A percentile compares a stretch with the other conserved stretches of the same genome.
These are phyloP conservation scores for Misgurnus anguillicaudatus DNA, from an alignment of 2,113 vertebrate genomes.

Conservation along the genomic window DNA sequence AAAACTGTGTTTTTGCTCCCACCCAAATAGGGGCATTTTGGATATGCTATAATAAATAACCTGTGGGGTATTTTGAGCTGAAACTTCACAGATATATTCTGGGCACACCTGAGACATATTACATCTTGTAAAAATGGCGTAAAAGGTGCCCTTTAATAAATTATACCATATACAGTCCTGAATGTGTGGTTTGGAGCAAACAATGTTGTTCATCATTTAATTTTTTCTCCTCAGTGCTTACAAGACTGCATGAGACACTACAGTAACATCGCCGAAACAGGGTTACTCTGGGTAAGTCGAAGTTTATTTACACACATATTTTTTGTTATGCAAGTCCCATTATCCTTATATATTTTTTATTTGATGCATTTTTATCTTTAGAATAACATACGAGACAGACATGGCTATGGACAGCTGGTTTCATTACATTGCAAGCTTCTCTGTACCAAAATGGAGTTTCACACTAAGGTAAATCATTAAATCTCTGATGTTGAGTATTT, in stretches of 20 bases:
- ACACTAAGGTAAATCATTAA: slow-evolving; percentile 80
- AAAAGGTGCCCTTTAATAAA: no score
- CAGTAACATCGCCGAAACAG: slow-evolving; percentile 85
- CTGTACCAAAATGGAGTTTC: slow-evolving; percentile 91
- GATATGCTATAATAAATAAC: no score
- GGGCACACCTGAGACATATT: no score
- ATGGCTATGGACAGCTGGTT: slow-evolving; percentile 91
- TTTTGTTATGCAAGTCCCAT: neutral
- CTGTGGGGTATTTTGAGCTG: no score
- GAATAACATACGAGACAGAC: slow-evolving; percentile 87
- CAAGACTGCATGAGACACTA: slow-evolving; percentile 95
- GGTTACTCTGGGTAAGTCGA: slow-evolving; percentile 88
- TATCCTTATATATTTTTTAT: neutral
- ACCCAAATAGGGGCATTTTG: no score
- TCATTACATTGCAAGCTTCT: slow-evolving; percentile 83
- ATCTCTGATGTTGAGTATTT: no score
- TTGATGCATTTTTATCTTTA: slow-evolving; percentile 46
- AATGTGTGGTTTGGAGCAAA: neutral
- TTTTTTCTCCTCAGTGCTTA: slow-evolving; percentile 77
- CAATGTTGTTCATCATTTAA: neutral
- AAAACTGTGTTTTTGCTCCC: no score
- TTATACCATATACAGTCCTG: no score
- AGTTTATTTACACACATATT: neutral
- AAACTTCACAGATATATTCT: no score
- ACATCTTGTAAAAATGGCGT: no score